These are phyloP conservation scores for Deilephila porcellus DNA, from an alignment of 2,888 invertebrate species.

Conservation along the genomic window DNA sequence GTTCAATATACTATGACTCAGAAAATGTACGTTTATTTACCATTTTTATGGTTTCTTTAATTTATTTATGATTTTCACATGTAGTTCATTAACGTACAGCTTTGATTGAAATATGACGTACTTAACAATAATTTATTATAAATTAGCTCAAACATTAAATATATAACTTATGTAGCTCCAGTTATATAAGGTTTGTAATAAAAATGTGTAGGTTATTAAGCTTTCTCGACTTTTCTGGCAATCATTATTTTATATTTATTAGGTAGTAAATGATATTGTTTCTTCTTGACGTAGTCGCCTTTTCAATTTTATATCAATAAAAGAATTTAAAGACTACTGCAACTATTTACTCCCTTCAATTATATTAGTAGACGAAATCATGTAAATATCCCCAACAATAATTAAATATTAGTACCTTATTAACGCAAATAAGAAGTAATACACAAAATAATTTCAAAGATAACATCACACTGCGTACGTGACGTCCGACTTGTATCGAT, in stretches of 20 bases:
- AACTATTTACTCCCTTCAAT: too few relatives aligned
- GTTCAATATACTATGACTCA: not conserved
- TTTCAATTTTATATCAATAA: too few relatives aligned
- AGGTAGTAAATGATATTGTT: too few relatives aligned
- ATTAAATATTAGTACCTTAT: too few relatives aligned
- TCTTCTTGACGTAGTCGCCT: too few relatives aligned
- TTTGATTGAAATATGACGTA: not conserved
- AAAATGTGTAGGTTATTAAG: too few relatives aligned
- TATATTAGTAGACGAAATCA: too few relatives aligned
- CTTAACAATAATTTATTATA: not conserved
- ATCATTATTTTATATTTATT: too few relatives aligned
- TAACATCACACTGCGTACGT: not conserved
- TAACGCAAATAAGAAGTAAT: not conserved
- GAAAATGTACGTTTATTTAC: not conserved
- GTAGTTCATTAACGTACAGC: not conserved
- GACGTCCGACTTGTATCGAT: not conserved
- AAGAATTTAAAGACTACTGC: too few relatives aligned
- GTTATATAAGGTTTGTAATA: not conserved
- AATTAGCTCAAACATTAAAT: not conserved
- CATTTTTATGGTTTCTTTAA: not conserved
- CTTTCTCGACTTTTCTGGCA: too few relatives aligned
- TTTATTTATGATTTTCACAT: not conserved
- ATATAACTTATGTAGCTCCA: not conserved
- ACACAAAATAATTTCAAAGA: not conserved
- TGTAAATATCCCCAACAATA: too few relatives aligned